Evolutionary conservation across 2,888 invertebrate species (phyloP), one percentile per base, ranked within the genome.

Genomic region (Crossocerus cetratus): DNA sequence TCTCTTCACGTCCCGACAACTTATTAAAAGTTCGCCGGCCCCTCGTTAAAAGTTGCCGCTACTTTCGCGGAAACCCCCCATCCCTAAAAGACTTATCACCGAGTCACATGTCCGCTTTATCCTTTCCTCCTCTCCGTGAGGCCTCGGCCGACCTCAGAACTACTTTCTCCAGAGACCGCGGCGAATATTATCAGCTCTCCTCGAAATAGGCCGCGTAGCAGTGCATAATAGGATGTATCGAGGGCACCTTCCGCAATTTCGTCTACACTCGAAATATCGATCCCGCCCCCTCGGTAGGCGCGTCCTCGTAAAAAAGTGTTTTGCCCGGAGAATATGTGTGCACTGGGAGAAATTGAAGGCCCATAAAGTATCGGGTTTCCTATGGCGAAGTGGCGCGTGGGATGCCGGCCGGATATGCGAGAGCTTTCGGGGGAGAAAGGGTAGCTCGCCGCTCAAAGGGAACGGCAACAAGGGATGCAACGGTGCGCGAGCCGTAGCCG

Each of bases 1-100:
- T 32, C 32, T 73, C 76, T 63, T 69, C 80, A 78, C 65, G 76
- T 76, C 56, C 32, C 43, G n/a, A 5, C 11, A 72, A 65, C 60
- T 72, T 77, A 77, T 77, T 74, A 69, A 71, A 73, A 72, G n/a
- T 49, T 49, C 13, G 16, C 49, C 49, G n/a, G 4, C 8, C 64
- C 73, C 65, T 69, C 80, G 80, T 63, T 75, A 49, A 49, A 49
- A 49, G n/a, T 49, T 76, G 60, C 22, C 44, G 20, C 4, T 11
- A 74, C 61, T 56, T 71, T 77, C 74, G 72, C 72, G n/a, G n/a
- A 69, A 71, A 73, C 68, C 21, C 74, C 11, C 32, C 32, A 11
- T 32, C 32, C 67, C 65, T 72, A 64, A 72, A 79, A 43, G 8
- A 64, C 58, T 66, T 66, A 66, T 68, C 64, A 49, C 14, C 60